Percentiles rank a stretch among this genome's conserved stretches.
Conservation (phyloP, 2,113 vertebrate genomes). For the Ptyas mucosa region DNA sequence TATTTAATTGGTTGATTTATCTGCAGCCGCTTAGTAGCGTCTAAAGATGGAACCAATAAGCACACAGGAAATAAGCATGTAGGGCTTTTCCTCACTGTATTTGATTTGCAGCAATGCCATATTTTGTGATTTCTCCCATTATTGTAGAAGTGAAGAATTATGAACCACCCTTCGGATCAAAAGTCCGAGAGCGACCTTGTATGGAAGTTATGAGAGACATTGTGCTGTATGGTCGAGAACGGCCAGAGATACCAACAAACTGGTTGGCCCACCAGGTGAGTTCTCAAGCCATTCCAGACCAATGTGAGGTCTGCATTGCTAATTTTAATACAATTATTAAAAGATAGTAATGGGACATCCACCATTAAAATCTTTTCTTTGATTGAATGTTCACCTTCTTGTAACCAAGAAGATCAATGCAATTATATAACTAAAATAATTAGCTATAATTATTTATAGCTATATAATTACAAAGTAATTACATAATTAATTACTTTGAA, state of each 20-base stretch:
- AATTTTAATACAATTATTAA: background rate
- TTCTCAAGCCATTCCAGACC: background rate
- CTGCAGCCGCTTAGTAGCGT: background rate
- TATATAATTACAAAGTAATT: too few species aligned
- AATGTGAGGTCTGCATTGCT: background rate
- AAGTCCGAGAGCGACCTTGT: conserved; percentile 85
- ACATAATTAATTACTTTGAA: background rate
- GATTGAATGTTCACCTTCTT: background rate
- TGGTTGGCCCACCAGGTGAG: conserved; percentile 82
- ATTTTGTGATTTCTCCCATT: background rate
- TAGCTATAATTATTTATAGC: background rate
- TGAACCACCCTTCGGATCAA: conserved; percentile 82
- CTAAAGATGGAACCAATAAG: background rate
- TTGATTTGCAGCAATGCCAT: background rate
- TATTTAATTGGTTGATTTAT: background rate
- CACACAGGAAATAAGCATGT: background rate
- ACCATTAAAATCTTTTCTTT: background rate
- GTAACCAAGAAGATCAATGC: background rate
- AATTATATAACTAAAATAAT: background rate
- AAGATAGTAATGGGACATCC: background rate
- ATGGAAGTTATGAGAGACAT: conserved; percentile 90
- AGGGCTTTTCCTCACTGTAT: background rate
- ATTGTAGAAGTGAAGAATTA: conserved; percentile 82
- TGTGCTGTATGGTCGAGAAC: conserved; percentile 82
- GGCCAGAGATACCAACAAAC: conserved; percentile 79